Conservation (phyloP, 2,113 vertebrate species). For the Hippocampus abdominalis region DNA sequence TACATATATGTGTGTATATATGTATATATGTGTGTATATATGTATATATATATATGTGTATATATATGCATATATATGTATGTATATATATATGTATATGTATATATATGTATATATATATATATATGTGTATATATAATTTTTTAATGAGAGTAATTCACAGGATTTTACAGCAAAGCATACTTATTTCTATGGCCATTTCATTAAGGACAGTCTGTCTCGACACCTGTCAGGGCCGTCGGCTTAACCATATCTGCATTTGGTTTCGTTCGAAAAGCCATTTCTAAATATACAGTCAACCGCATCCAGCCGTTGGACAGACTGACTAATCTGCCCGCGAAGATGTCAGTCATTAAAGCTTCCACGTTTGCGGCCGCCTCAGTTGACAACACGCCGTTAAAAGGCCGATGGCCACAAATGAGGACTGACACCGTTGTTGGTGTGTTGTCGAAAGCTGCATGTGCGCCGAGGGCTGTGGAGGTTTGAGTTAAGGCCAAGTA, state of each 20-base stretch:
- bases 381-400: conserved; percentile 42
- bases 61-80: too few species aligned
- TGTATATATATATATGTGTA: too few species aligned
- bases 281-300: neutral
- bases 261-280: neutral
- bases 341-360: conserved; percentile 16
- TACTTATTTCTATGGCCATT: too few species aligned
- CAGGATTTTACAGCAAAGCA: too few species aligned
- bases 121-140: too few species aligned
- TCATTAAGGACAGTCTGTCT: neutral
- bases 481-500: conserved; percentile 50
- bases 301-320: neutral
- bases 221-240: neutral
- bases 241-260: neutral
- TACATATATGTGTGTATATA: neutral
- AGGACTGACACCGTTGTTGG: conserved; percentile 2
- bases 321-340: conserved; percentile 15
- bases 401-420: conserved; percentile 39
- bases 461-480: conserved; percentile 40
- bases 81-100: too few species aligned
- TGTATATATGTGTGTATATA: neutral
- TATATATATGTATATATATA: too few species aligned
- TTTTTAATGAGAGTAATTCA: too few species aligned
- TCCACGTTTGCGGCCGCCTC: conserved; percentile 32
- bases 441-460: conserved; percentile 37